Conservation (phyloP, 2,888 invertebrate genomes). For the Dynastes grantii region DNA sequence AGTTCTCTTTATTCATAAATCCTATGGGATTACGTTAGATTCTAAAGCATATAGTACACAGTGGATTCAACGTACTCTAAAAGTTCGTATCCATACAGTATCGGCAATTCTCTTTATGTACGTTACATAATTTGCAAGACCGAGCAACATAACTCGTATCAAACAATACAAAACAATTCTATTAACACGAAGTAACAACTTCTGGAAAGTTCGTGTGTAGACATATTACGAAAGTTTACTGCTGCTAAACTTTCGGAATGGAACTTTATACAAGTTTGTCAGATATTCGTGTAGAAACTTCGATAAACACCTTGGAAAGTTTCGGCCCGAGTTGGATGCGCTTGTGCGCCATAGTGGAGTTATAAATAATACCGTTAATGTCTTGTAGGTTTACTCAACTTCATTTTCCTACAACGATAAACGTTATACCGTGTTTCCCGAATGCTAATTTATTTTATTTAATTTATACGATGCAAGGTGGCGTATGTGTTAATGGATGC, state of each 20-base stretch:
- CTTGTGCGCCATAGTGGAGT: conserved; percentile 43
- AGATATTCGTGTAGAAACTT: conserved; percentile 47
- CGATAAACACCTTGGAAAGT: conserved; percentile 49
- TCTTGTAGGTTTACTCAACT: conserved; percentile 38
- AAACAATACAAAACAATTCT: conserved; percentile 50
- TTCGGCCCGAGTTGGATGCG: conserved; percentile 45
- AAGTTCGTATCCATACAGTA: neutral
- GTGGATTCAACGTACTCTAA: too few relatives aligned
- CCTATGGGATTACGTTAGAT: too few relatives aligned
- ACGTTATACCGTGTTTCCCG: conserved; percentile 15
- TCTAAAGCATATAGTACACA: too few relatives aligned
- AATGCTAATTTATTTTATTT: conserved; percentile 32
- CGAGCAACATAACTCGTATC: conserved; percentile 16
- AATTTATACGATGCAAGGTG: neutral
- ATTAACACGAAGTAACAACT: conserved; percentile 45
- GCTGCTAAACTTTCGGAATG: conserved; percentile 46
- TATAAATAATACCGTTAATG: conserved; percentile 50
- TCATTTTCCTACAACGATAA: conserved; percentile 35
- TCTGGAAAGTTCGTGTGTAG: conserved; percentile 46
- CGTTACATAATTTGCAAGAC: neutral
- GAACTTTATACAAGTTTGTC: conserved; percentile 42
- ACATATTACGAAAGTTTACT: conserved; percentile 51
- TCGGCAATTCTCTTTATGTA: neutral
- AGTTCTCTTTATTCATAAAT: too few relatives aligned
- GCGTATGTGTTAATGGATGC: neutral